Conservation (phyloP, 2,797 vertebrate genomes). For the Notamacropus eugenii region DNA sequence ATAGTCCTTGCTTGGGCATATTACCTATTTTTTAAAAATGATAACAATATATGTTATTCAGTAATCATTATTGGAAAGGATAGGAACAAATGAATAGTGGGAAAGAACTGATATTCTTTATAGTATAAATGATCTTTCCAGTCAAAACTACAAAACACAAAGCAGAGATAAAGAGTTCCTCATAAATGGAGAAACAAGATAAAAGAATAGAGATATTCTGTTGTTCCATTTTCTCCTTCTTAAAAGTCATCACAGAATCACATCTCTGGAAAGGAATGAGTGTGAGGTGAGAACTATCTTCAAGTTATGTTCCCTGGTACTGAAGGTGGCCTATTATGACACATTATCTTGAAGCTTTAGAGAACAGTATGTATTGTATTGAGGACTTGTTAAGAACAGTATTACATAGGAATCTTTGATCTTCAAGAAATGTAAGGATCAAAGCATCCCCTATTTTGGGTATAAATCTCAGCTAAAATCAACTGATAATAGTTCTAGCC, state of each 20-base stretch:
- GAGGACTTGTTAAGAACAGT: slow-evolving; percentile 71
- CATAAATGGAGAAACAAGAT: slow-evolving; percentile 28
- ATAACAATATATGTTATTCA: slow-evolving; percentile 36
- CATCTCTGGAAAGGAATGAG: neutral
- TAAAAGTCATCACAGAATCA: slow-evolving; percentile 29
- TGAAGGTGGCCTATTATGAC: slow-evolving; percentile 59
- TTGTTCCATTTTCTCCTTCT: slow-evolving; percentile 35
- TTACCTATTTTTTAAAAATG: slow-evolving; percentile 41
- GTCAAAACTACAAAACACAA: slow-evolving; percentile 17
- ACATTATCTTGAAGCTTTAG: slow-evolving; percentile 56
- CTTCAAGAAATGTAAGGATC: slow-evolving; percentile 80
- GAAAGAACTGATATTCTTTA: neutral
- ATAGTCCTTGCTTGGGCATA: neutral
- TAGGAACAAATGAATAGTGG: neutral
- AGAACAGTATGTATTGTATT: slow-evolving; percentile 61
- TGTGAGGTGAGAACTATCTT: slow-evolving; percentile 5
- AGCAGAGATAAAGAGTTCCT: neutral
- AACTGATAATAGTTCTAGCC: slow-evolving; percentile 80
- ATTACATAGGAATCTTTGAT: slow-evolving; percentile 83
- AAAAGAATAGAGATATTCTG: neutral
- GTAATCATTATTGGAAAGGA: slow-evolving; percentile 51
- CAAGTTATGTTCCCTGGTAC: slow-evolving; percentile 53
- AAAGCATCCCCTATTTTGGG: slow-evolving; percentile 82
- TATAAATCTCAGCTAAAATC: slow-evolving; percentile 81
- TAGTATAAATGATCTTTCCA: neutral